A percentile compares a stretch with the other conserved stretches of the same genome.
phyloP scores from a whole-genome alignment of 2,113 vertebrate genomes.

The Silurus glanis region DNA sequence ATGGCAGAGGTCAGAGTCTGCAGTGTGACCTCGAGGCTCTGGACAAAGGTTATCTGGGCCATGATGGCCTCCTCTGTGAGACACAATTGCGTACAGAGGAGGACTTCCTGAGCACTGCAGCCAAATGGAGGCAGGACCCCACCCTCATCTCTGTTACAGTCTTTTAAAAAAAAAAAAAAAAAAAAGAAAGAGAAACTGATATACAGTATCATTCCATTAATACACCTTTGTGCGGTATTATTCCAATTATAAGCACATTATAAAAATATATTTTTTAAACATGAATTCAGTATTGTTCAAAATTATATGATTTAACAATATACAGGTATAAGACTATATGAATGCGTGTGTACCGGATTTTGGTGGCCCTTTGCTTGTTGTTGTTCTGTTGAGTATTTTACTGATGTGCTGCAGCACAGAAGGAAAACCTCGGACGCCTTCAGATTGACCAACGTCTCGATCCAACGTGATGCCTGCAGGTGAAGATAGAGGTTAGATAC shows the following conservation, averaged over 20 bases:
- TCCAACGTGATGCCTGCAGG: conserved; percentile 77
- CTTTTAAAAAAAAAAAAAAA: conserved; percentile 42
- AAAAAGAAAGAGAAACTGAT: neutral
- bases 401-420: conserved; percentile 85
- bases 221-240: neutral
- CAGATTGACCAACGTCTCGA: conserved; percentile 61
- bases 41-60: conserved; percentile 71
- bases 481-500: neutral
- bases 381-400: conserved; percentile 86
- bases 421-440: conserved; percentile 85
- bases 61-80: conserved; percentile 83
- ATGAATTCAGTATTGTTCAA: neutral
- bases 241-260: neutral
- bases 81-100: conserved; percentile 78
- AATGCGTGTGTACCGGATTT: conserved; percentile 74
- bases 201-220: neutral
- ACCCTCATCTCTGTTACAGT: conserved; percentile 67
- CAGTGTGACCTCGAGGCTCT: conserved; percentile 79
- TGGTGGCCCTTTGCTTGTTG: conserved; percentile 66
- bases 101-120: conserved; percentile 81
- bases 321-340: neutral
- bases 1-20: conserved; percentile 73
- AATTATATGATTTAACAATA: neutral
- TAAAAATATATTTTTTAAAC: neutral
- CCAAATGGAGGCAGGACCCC: conserved; percentile 73